Conservation (phyloP, 2,797 vertebrate genomes). For the Pseudochaenichthys georgianus region DNA sequence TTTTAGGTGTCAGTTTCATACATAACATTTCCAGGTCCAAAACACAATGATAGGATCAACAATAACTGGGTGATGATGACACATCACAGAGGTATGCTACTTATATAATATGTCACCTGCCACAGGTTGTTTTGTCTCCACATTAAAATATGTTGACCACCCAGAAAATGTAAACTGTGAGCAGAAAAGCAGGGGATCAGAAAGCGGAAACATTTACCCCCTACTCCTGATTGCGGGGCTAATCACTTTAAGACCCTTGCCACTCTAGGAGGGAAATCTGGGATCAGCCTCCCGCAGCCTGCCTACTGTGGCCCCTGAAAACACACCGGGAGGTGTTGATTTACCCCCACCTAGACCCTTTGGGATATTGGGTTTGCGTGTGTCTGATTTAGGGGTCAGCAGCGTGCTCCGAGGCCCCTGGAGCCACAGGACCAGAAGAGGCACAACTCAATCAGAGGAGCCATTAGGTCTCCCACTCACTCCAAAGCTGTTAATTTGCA, state of each 20-base stretch:
- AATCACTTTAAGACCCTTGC: conserved; percentile 79
- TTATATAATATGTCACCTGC: conserved; percentile 28
- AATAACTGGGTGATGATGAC: conserved; percentile 2
- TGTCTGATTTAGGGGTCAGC: conserved; percentile 68
- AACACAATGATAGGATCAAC: background rate
- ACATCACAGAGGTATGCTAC: background rate
- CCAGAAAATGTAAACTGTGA: conserved; percentile 65
- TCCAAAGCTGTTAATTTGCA: conserved; percentile 70
- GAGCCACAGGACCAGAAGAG: conserved; percentile 62
- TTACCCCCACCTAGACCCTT: conserved; percentile 73
- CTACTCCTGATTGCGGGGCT: conserved; percentile 72
- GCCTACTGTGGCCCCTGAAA: conserved; percentile 73
- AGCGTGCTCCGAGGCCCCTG: conserved; percentile 45
- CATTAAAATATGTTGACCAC: conserved; percentile 66
- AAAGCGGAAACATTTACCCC: conserved; percentile 75
- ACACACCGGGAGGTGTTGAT: conserved; percentile 79
- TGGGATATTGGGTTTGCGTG: conserved; percentile 49
- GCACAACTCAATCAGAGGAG: conserved; percentile 73
- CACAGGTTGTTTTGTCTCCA: conserved; percentile 19
- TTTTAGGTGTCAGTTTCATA: conserved; percentile 4
- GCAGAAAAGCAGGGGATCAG: conserved; percentile 59
- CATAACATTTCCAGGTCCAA: conserved; percentile 12
- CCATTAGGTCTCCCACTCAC: conserved; percentile 67
- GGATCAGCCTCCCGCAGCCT: conserved; percentile 74
- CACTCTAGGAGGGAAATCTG: conserved; percentile 74